These are phyloP conservation scores for Capitulum mitella DNA, from an alignment of 2,888 invertebrate genomes.

Conservation along the genomic window DNA sequence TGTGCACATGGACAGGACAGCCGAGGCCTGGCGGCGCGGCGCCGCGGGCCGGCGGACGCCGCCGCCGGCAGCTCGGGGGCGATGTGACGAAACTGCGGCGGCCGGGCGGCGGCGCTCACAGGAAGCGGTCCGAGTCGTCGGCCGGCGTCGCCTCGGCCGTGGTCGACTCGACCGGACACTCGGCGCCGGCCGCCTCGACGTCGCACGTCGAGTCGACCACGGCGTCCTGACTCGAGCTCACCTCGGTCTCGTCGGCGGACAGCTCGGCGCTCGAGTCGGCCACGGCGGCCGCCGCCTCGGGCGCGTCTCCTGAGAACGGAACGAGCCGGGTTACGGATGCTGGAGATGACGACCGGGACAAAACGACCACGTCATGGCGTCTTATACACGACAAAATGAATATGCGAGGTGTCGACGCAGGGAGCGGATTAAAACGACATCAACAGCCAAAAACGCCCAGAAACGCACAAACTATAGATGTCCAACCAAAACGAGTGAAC, in stretches of 20 bases:
- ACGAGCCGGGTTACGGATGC: no score
- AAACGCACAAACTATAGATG: no score
- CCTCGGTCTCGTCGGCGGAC: constrained; percentile 28
- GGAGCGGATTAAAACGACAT: no score
- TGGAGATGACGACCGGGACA: no score
- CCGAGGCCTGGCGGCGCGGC: background rate
- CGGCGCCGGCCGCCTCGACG: background rate
- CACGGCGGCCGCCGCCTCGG: constrained; percentile 31
- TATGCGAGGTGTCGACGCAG: no score
- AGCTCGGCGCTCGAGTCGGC: constrained; percentile 33
- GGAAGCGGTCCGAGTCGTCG: background rate
- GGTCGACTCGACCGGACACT: background rate
- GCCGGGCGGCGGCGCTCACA: background rate
- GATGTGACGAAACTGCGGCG: background rate
- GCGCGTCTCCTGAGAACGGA: constrained; percentile 52
- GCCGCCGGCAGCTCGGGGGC: background rate
- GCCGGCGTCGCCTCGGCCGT: background rate
- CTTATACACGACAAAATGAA: no score
- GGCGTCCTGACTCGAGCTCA: background rate
- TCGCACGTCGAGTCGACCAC: constrained; percentile 24
- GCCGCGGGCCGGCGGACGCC: background rate
- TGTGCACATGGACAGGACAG: constrained; percentile 6
- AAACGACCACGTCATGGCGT: no score
- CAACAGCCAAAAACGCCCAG: no score
- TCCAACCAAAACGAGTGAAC: no score